Evolutionary conservation across 2,113 vertebrate genomes (phyloP), one percentile per base, ranked within the genome.

Genomic region (Phylloscopus whistleri): DNA sequence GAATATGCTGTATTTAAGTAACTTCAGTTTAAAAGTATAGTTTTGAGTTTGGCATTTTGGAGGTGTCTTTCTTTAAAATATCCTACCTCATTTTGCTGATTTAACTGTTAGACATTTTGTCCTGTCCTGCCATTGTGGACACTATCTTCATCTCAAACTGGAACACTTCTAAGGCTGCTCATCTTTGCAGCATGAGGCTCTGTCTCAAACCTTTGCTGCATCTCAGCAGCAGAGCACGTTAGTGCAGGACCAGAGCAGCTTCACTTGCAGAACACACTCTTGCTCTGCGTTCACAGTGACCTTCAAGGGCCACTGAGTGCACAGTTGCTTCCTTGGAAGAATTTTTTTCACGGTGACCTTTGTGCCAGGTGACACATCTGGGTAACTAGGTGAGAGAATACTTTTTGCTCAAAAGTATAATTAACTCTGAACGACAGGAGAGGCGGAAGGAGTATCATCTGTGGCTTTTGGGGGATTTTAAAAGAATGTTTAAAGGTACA

Each of bases 401-500:
- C 63, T 76, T 90, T 21, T 22, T 63, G 63, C 39, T 89, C 33
- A 30, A 12, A 79, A 74, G 19, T 85, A 9, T 81, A 56, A 75
- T 84, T 97, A 83, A 58, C 55, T 90, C 9, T 76, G 68, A 43
- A 43, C 86, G 51, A 66, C 48, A 62, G 58, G 46, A 81, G 66
- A 81, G 49, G 15, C 12, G 21, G 72, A 15, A 66, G 33, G 17
- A 53, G 8, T 55, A 18, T 69, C n/a, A 6, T 27, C 60, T 24
- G 13, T 94, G n/a, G 20, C 51, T 73, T 76, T 44, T 18, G 31
- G 8, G 15, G 13, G 6, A 22, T 53, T 78, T 74, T 11, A 43
- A 85, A 33, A 16, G 27, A 82, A 6, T 90, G 5, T 58, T 83
- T 64, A 76, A 58, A 66, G 31, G 41, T 37, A 13, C 10, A 33